Evolutionary conservation across 2,113 vertebrate genomes (phyloP), one percentile per base, ranked within the genome.

Genomic region (Phylloscopus trochilus): DNA sequence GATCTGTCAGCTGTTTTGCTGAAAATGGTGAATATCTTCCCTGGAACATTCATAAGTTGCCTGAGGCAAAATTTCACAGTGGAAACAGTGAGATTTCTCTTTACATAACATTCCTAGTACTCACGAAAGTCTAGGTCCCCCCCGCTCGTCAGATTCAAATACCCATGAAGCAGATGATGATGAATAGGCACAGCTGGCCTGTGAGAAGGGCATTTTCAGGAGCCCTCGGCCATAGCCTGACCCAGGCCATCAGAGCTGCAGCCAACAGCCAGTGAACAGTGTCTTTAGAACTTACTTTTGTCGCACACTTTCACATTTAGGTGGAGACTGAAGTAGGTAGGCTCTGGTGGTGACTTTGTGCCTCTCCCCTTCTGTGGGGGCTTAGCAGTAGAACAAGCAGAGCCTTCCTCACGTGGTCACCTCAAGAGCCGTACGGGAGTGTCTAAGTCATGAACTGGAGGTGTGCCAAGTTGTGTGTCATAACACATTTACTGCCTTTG

Each of bases 61-160:
- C 95, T 8, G 73, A 93, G 92, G 96, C 90, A 96, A 94, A 96
- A 96, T 96, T 97, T 96, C 94, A 96, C 93, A 96, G 90, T 96
- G 94, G 85, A 69, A 97, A 96, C 76, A 92, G 92, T 93, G 88
- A 95, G 80, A 94, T 94, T 97, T 96, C 94, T 90, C 92, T 96
- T 90, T 96, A 87, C 90, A 93, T 92, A 95, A 90, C 94, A 94
- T 93, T 95, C 86, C 43, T 73, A 90, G 92, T 94, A 82, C 88
- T 94, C 83, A 81, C 37, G 9, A 76, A 87, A 83, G 64, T 88
- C 80, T 62, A 84, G 68, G 88, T 92, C 58, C 63, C 79, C 79
- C 75, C 68, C 12, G 0, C 49, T 78, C 72, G 5, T 37, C 20
- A 6, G 79, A 86, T 43, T 53, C 17, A 94, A 96, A 97, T 96